These are phyloP conservation scores for Acronicta aceris DNA, from an alignment of 2,888 invertebrate species.

Conservation along the genomic window DNA sequence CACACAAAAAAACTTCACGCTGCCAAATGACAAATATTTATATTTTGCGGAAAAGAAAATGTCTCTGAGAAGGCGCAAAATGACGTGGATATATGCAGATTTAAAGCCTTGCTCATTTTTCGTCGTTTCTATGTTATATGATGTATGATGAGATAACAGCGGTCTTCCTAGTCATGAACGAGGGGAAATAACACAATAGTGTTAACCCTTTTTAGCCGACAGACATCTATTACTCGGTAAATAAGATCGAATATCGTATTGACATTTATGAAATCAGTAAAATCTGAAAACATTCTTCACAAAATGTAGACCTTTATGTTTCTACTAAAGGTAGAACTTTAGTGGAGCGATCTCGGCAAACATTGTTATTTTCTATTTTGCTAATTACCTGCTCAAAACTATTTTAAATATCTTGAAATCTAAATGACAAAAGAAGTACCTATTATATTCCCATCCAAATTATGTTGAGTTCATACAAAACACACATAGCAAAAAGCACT, in stretches of 20 bases:
- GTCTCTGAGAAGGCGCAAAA: constrained; percentile 15
- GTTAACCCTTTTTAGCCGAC: constrained; percentile 20
- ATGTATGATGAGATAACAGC: constrained; percentile 27
- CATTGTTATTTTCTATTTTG: no score
- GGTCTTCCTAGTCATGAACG: constrained; percentile 14
- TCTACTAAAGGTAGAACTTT: no score
- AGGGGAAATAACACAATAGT: constrained; percentile 10
- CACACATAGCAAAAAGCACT: no score
- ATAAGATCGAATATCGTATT: not conserved
- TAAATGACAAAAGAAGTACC: no score
- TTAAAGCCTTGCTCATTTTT: constrained; percentile 18
- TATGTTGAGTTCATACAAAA: no score
- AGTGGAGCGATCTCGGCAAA: no score
- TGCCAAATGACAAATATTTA: not conserved
- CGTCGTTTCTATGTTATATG: constrained; percentile 23
- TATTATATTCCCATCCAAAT: no score
- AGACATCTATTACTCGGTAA: not conserved
- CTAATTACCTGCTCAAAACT: no score
- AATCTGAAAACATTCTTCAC: no score
- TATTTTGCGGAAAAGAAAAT: constrained; percentile 5
- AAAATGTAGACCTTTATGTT: no score
- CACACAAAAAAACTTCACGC: not conserved
- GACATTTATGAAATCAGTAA: not conserved
- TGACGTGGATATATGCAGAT: constrained; percentile 19
- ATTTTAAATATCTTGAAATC: no score